These are phyloP conservation scores for Charadrius vociferus DNA, from an alignment of 2,113 vertebrate species.

Conservation along the genomic window DNA sequence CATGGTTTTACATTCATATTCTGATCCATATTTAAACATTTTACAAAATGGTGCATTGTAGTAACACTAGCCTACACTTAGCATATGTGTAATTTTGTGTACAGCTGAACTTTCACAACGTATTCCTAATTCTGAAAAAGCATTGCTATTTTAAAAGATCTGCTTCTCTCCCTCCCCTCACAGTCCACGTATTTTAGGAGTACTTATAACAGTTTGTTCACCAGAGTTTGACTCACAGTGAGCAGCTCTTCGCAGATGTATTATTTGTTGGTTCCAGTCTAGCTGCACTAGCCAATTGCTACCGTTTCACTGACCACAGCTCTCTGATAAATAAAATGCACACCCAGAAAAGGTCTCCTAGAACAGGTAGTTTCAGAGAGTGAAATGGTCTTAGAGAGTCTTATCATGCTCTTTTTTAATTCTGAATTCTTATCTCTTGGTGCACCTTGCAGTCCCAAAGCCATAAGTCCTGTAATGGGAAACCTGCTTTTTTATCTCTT, in stretches of 20 bases:
- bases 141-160: neutral
- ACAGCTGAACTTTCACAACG: neutral
- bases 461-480: slow-evolving; percentile 55
- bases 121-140: neutral
- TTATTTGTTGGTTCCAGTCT: slow-evolving; percentile 41
- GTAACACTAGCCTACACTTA: neutral
- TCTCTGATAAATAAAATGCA: slow-evolving; percentile 20
- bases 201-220: neutral
- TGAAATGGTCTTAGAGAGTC: slow-evolving; percentile 47
- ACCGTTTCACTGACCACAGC: slow-evolving; percentile 53
- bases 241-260: neutral
- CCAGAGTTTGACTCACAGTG: neutral
- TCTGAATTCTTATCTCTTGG: slow-evolving; percentile 71
- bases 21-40: slow-evolving; percentile 21
- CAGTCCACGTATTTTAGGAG: neutral
- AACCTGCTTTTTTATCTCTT: slow-evolving; percentile 46
- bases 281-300: neutral
- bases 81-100: neutral
- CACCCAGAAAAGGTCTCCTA: slow-evolving; percentile 25
- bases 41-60: neutral
- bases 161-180: neutral
- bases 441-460: slow-evolving; percentile 69
- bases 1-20: neutral
- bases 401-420: slow-evolving; percentile 69
- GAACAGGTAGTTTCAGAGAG: slow-evolving; percentile 49